Base-by-base conservation (phyloP, 2,888 invertebrate species). In the Mantis religiosa region DNA sequence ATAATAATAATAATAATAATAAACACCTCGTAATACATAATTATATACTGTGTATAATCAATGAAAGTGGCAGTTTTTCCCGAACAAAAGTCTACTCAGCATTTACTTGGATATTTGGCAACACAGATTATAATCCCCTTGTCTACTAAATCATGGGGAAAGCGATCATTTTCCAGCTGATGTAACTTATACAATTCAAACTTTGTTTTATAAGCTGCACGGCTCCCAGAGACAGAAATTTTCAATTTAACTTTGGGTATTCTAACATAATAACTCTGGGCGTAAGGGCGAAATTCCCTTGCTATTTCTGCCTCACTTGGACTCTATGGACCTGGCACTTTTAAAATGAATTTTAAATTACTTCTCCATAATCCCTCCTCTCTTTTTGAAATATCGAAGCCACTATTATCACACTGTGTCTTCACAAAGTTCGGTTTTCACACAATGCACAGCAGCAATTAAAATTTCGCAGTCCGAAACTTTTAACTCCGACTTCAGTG, bases 331-430 rank as follows among this genome's bases (percentile, higher is more conserved):
- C 20, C 2, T 20, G 54, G 81, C 30, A 81, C 87, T 84, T 88
- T 85, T 88, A 81, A 88, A 88, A 84, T 84, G 81, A 88, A 84
- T 88, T 88, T 88, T 84, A 88, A 88, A 88, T 84, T 84, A 41
- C 41, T 85, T 85, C 47, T 85, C 15, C 28, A 15, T 15, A 85
- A 47, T 41, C 54, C n/a, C 85, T 85, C 27, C 41, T n/a, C 85
- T 41, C 54, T 71, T 71, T 71, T 71, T 71, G 54, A 71, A 71
- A 71, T 71, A 71, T 71, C 54, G 54, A 71, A 71, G 54, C 54
- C 47, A 88, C 28, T 83, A 28, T 82, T 41, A 25, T 84, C 27
- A 20, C 71, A 47, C 82, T 84, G 15, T 34, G 27, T 25, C n/a
- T 28, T 30, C 41, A 41, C 41, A 12, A 41, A 41, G 41, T 41